Conservation (phyloP, 2,797 vertebrate genomes). For the Vipera latastei region DNA sequence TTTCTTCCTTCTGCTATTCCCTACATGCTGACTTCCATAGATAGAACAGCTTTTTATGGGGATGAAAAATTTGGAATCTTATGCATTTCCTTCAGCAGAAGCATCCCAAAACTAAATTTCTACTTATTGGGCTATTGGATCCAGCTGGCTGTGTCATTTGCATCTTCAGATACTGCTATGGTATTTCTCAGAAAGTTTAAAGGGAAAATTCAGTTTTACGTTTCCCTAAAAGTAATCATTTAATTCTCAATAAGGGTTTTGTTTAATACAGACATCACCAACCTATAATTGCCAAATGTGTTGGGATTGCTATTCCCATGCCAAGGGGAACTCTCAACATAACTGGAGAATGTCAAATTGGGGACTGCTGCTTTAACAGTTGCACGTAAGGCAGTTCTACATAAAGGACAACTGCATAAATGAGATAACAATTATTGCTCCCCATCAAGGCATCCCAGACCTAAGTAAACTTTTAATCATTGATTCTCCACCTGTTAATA, state of each 20-base stretch:
- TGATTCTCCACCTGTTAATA: not conserved
- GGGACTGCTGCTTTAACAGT: not conserved
- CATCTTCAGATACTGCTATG: not conserved
- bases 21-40: not conserved
- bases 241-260: not conserved
- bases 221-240: not conserved
- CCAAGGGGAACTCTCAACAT: not conserved
- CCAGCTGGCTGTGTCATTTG: no score
- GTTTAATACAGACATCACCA: not conserved
- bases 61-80: not conserved
- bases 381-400: not conserved
- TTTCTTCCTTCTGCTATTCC: not conserved
- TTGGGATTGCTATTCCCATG: not conserved
- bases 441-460: not conserved
- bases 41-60: not conserved
- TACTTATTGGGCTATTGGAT: not conserved
- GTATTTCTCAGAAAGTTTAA: not conserved
- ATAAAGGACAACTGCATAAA: not conserved
- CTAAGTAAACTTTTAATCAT: not conserved
- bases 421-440: not conserved
- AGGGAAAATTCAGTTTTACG: not conserved
- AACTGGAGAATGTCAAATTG: not conserved
- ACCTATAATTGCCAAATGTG: not conserved
- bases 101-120: not conserved
- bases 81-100: not conserved